Conservation (phyloP, 2,113 vertebrate species). For the Tupaia chinensis region DNA sequence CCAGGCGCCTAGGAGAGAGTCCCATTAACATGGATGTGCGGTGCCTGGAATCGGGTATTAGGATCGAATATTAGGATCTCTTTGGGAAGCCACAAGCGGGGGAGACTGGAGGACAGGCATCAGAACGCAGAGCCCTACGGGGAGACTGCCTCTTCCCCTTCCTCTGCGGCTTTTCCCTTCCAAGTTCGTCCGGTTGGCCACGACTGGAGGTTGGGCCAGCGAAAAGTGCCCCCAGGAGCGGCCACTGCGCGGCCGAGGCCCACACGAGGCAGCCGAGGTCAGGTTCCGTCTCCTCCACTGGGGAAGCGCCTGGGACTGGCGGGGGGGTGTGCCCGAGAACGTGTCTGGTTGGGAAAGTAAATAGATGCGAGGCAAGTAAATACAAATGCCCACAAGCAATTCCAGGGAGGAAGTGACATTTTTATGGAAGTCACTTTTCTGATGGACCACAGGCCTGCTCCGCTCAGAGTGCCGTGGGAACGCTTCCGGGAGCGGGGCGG, state of each 20-base stretch:
- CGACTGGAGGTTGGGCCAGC: not conserved
- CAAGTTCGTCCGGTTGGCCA: not conserved
- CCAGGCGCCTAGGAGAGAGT: not conserved
- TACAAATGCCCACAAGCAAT: conserved; percentile 62
- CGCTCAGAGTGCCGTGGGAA: conserved; percentile 51
- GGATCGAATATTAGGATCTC: conserved; percentile 41
- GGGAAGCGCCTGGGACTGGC: conserved; percentile 5
- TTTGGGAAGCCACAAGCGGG: conserved; percentile 18
- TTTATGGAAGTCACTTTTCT: conserved; percentile 58
- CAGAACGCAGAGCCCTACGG: not conserved
- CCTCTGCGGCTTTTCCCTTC: not conserved
- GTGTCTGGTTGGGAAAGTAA: conserved; percentile 77
- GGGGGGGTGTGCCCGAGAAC: not conserved
- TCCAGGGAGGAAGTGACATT: conserved; percentile 70
- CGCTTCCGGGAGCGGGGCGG: conserved; percentile 49
- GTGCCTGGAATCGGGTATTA: conserved; percentile 29
- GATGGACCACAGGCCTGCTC: conserved; percentile 66
- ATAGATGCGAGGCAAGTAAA: conserved; percentile 65
- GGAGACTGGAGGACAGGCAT: not conserved
- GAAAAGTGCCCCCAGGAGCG: not conserved
- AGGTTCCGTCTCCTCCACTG: not conserved
- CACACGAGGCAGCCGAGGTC: not conserved
- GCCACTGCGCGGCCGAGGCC: not conserved
- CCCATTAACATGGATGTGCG: conserved; percentile 40
- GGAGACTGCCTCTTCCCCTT: not conserved